A percentile compares a stretch with the other conserved stretches of the same genome.
phyloP scores from a whole-genome alignment of 2,113 vertebrate genomes.

The Gavialis gangeticus region DNA sequence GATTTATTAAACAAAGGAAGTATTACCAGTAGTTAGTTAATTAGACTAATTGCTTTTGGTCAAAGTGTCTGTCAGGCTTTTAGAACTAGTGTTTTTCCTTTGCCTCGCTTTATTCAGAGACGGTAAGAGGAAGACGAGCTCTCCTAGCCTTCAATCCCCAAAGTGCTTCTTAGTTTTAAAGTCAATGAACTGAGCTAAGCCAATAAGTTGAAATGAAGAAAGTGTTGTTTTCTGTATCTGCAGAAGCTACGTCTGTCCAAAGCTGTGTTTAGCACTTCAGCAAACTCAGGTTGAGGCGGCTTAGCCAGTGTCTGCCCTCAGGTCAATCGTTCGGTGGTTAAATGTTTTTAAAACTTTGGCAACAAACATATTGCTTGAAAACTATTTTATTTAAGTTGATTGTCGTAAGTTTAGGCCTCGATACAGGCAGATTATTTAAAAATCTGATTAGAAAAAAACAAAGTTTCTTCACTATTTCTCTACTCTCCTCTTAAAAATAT shows the following conservation, averaged over 20 bases:
- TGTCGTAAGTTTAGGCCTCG: not conserved
- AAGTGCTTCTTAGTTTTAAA: not conserved
- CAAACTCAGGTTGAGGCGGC: not conserved
- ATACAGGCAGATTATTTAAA: not conserved
- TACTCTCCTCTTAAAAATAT: too few relatives aligned
- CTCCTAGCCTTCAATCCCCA: not conserved
- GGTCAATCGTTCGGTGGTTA: not conserved
- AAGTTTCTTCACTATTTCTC: too few relatives aligned
- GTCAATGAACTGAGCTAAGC: not conserved
- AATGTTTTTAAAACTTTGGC: not conserved
- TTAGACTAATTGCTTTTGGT: not conserved
- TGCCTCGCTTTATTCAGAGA: not conserved
- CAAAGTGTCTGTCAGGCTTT: too few relatives aligned
- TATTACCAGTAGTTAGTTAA: not conserved
- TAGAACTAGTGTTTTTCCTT: too few relatives aligned
- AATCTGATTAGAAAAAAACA: too few relatives aligned
- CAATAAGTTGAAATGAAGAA: not conserved
- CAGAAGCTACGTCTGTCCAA: not conserved
- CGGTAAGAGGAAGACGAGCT: not conserved
- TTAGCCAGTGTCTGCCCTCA: not conserved
- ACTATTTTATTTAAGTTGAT: not conserved
- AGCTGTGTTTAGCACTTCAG: not conserved
- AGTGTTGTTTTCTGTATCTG: not conserved
- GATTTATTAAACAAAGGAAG: constrained; percentile 31
- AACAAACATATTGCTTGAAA: not conserved